Evolutionary conservation across 2,113 vertebrate species (phyloP).

Genomic region (Barbus barbus): DNA sequence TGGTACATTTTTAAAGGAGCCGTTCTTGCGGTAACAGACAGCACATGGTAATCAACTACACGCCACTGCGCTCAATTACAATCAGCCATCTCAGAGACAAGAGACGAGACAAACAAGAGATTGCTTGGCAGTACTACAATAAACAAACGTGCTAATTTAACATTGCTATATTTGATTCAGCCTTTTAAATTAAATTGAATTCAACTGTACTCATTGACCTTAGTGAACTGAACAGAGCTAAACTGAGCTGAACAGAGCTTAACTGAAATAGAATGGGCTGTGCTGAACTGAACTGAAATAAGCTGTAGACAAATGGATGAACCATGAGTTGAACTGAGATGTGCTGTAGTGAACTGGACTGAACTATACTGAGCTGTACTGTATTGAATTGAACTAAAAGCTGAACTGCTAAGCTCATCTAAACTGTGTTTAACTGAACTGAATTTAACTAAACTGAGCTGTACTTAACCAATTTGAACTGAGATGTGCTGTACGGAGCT

Average conservation of each 20-base stretch:
- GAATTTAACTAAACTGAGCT: not conserved
- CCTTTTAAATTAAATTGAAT: not conserved
- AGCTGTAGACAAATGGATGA: too few relatives aligned
- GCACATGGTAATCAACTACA: conserved; percentile 18
- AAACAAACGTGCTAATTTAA: conserved; percentile 17
- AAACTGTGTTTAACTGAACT: not conserved
- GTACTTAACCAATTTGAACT: not conserved
- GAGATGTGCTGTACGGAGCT: not conserved
- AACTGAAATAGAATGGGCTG: not conserved
- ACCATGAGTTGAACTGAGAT: not conserved
- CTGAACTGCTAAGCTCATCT: too few relatives aligned
- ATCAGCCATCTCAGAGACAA: conserved; percentile 24
- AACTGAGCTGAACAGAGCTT: not conserved
- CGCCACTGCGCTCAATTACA: conserved; percentile 12
- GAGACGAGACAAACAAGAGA: not conserved
- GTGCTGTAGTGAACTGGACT: not conserved
- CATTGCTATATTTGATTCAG: not conserved
- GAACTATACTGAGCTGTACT: not conserved
- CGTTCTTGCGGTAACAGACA: not conserved
- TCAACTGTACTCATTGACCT: not conserved
- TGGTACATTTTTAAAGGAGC: conserved; percentile 1
- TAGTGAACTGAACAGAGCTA: not conserved
- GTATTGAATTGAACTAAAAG: not conserved
- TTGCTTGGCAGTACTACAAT: conserved; percentile 5
- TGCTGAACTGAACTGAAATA: not conserved